These are phyloP conservation scores for Meganola albula DNA, from an alignment of 2,888 invertebrate genomes.

Conservation along the genomic window DNA sequence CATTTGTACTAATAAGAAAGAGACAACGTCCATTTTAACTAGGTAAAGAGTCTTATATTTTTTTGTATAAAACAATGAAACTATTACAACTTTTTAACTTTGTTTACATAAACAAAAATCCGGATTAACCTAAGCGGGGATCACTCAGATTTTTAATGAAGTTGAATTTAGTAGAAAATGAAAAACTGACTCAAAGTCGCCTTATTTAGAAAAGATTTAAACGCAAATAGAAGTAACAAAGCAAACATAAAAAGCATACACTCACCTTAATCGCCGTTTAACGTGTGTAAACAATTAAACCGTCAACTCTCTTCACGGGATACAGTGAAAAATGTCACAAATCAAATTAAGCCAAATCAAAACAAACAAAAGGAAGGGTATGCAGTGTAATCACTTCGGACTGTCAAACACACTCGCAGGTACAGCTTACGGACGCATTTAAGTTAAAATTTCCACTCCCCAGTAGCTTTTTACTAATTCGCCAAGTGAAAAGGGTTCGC, in stretches of 20 bases:
- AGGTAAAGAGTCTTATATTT: too few species aligned
- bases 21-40: too few species aligned
- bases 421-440: slow-evolving; percentile 70
- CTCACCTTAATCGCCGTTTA: slow-evolving; percentile 20
- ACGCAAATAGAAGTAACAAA: slow-evolving; percentile 14
- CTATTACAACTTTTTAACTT: too few species aligned
- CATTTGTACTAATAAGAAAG: too few species aligned
- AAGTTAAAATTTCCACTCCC: slow-evolving; percentile 77
- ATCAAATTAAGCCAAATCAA: slow-evolving; percentile 71
- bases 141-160: too few species aligned
- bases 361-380: slow-evolving; percentile 70
- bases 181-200: too few species aligned
- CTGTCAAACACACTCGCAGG: slow-evolving; percentile 75
- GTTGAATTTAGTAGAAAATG: too few species aligned
- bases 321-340: slow-evolving; percentile 60
- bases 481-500: slow-evolving; percentile 78
- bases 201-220: too few species aligned
- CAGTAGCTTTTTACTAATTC: slow-evolving; percentile 78
- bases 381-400: slow-evolving; percentile 71
- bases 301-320: slow-evolving; percentile 29
- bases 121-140: too few species aligned
- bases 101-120: too few species aligned
- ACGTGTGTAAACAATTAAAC: slow-evolving; percentile 28
- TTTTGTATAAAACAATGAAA: too few species aligned
- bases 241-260: slow-evolving; percentile 14